Evolutionary conservation across 2,113 vertebrate species (phyloP), one percentile per base, ranked within the genome.

Genomic region (Hucho hucho): DNA sequence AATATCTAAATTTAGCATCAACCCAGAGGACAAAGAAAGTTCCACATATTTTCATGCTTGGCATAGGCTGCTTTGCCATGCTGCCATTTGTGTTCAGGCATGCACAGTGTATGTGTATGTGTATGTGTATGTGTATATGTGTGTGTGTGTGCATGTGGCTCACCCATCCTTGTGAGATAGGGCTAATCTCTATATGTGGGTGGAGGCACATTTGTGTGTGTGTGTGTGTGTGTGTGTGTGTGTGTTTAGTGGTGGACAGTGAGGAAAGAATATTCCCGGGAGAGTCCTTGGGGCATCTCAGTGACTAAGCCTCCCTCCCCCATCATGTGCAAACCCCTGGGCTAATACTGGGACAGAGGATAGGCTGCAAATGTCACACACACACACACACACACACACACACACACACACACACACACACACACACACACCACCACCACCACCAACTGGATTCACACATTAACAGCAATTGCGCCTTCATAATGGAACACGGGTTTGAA

Each of bases 41-140:
- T 81, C 76, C 76, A 79, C 79, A 86, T 80, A 84, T 89, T 89
- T 90, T 87, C 86, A 90, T 88, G 87, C 88, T 90, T 79, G 87
- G 81, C 87, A 87, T 86, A 85, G 46, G 75, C 86, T 83, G 73
- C 79, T 82, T 83, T 79, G 83, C 85, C 88, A 90, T 43, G 85
- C 87, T 91, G 89, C 87, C 87, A 76, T 86, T 88, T 85, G 78
- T 70, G 83, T 70, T 81, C 78, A 77, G 49, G 80, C 70, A 80
- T 69, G 82, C 70, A 67, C 32, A 75, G 64, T 82, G 84, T 85
- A 82, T 88, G 75, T 84, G 82, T 58, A 75, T 61, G 78, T 75
- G 85, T 70, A 80, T 11, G 68, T 26, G 32, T 26, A 58, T 64
- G 68, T 69, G 74, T 65, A 46, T 72, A 63, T 69, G 72, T 65